Percentiles rank a stretch among this genome's conserved stretches.
Evolutionary conservation across 1,140 invertebrate genomes (phyloP).

Genomic region (Drosophila equinoxialis): DNA sequence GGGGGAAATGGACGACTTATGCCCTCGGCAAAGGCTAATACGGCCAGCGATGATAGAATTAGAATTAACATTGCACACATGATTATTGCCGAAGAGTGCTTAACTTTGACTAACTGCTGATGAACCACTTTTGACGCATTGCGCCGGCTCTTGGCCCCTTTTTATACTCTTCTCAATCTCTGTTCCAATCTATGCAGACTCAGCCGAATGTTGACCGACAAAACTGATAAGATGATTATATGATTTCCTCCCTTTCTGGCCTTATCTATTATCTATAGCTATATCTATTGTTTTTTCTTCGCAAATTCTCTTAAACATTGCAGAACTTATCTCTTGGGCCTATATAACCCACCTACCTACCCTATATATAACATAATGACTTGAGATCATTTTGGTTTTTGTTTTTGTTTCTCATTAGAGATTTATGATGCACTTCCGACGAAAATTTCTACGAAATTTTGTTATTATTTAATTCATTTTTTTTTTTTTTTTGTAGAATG

Average conservation of each 20-base stretch:
- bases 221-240: slow-evolving; percentile 61
- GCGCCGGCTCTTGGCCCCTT: slow-evolving; percentile 44
- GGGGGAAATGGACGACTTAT: slow-evolving; percentile 55
- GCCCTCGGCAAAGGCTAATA: slow-evolving; percentile 24
- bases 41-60: slow-evolving; percentile 20
- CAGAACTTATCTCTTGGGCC: slow-evolving; percentile 32
- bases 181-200: slow-evolving; percentile 42
- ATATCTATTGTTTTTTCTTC: slow-evolving; percentile 42
- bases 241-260: slow-evolving; percentile 54
- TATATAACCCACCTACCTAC: background rate
- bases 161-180: slow-evolving; percentile 24
- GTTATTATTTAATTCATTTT: background rate
- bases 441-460: background rate
- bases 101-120: background rate
- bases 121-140: slow-evolving; percentile 67
- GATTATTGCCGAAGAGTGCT: slow-evolving; percentile 6
- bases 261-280: slow-evolving; percentile 34
- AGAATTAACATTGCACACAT: slow-evolving; percentile 31
- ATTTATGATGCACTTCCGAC: background rate
- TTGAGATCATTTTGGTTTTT: background rate
- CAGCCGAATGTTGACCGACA: slow-evolving; percentile 19
- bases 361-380: background rate
- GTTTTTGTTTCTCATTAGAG: background rate
- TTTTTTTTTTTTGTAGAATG: no score
- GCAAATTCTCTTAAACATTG: slow-evolving; percentile 19